Conservation (phyloP, 2,888 invertebrate genomes). For the Disparrhopalites patrizii region DNA sequence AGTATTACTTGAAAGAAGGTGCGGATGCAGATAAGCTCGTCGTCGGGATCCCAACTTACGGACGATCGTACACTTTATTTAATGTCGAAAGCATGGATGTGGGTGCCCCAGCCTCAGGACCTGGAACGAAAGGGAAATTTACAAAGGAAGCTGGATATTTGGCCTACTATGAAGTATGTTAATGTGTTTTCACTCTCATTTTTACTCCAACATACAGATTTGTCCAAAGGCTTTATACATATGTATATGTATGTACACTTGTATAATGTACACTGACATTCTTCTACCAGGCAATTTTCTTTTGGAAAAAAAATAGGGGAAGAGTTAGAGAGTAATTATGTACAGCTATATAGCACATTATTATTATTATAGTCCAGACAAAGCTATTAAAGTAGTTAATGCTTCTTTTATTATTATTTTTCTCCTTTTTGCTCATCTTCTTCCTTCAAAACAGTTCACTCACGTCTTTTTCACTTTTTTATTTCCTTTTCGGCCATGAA, state of each 20-base stretch:
- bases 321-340: too few species aligned
- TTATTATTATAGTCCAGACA: too few species aligned
- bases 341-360: too few species aligned
- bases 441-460: too few species aligned
- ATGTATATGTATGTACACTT: not conserved
- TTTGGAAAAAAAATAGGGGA: too few species aligned
- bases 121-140: conserved; percentile 84
- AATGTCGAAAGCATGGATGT: conserved; percentile 77
- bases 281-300: too few species aligned
- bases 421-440: not conserved
- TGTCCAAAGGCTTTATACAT: too few species aligned
- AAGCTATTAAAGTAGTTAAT: conserved; percentile 2
- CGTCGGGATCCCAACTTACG: conserved; percentile 60
- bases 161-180: conserved; percentile 80
- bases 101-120: conserved; percentile 85
- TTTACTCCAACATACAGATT: not conserved
- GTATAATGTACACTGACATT: too few species aligned
- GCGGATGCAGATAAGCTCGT: conserved; percentile 52
- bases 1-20: conserved; percentile 52
- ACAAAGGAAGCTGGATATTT: conserved; percentile 89
- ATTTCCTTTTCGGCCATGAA: too few species aligned
- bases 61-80: conserved; percentile 81
- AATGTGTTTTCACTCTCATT: conserved; percentile 2
- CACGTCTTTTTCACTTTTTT: too few species aligned
- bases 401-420: not conserved